Percentiles rank a stretch among this genome's conserved stretches.
phyloP scores from a whole-genome alignment of 2,113 vertebrate genomes.

The Myiozetetes cayanensis region DNA sequence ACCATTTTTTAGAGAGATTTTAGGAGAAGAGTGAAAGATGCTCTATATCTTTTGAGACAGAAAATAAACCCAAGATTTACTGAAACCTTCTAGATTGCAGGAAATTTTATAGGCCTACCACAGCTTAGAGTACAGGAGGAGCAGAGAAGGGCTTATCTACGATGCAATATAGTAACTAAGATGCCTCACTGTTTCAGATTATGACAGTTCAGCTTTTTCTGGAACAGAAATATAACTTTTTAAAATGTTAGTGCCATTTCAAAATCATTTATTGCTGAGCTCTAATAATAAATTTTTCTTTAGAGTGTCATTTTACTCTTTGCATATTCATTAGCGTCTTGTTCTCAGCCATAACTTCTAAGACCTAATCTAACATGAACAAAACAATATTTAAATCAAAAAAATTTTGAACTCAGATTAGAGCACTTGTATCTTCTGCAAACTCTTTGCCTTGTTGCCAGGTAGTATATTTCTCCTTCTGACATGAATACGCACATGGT shows the following conservation, averaged over 20 bases:
- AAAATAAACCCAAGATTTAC: not conserved
- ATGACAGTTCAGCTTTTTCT: not conserved
- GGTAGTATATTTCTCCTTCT: slow-evolving; percentile 12
- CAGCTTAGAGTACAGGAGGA: not conserved
- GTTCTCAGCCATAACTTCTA: slow-evolving; percentile 33
- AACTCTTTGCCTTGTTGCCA: slow-evolving; percentile 24
- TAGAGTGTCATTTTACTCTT: not conserved
- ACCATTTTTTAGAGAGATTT: not conserved
- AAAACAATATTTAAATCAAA: slow-evolving; percentile 22
- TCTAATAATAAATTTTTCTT: not conserved
- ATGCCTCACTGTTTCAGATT: not conserved
- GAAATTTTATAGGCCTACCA: not conserved
- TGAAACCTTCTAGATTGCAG: not conserved
- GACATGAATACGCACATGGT: not conserved
- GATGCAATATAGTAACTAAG: not conserved
- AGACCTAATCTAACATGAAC: not conserved
- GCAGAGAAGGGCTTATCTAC: not conserved
- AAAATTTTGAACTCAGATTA: not conserved
- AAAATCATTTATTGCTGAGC: not conserved
- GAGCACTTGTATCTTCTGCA: not conserved
- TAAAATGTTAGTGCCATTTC: not conserved
- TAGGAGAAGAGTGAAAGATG: not conserved
- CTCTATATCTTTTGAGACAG: not conserved
- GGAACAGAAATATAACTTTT: not conserved
- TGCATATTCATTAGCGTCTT: slow-evolving; percentile 11